Evolutionary conservation across 1,140 invertebrate species (phyloP), one percentile per base, ranked within the genome.

Genomic region (Trypoxylus dichotomus): DNA sequence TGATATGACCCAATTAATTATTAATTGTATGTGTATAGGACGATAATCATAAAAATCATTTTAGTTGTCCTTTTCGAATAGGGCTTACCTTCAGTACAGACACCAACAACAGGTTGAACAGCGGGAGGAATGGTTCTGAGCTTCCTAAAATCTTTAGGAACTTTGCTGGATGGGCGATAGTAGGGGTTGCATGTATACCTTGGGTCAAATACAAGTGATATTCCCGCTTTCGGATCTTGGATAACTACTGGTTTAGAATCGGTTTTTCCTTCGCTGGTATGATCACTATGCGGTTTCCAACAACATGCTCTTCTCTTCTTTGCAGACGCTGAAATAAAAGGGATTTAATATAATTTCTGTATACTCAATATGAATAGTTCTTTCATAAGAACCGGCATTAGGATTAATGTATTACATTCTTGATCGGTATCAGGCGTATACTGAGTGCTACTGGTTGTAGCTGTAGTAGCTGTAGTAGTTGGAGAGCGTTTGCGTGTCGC

Each of bases 71-170:
- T n/a, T n/a, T n/a, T n/a, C n/a, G n/a, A n/a, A n/a, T n/a, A n/a
- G n/a, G n/a, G 21, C 19, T 41, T 74, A 41, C 72, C 37, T 21
- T 74, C 25, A 42, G 72, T 74, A 19, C 72, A 74, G 8, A 74
- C 72, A 15, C 72, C 72, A 19, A 42, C 41, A 41, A 74, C 72
- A 37, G 72, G 72, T 42, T 74, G 72, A 1, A 74, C 72, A 42
- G 32, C 37, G 13, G 72, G 72, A 32, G 72, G 72, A n/a, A 74
- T 24, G 13, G 6, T n/a, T n/a, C 37, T 5, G 8, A 10, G 1
- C 6, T 21, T 24, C 32, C 72, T 27, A 19, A 41, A 74, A 1
- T 74, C 37, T 42, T 41, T 74, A 41, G 37, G 3, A 15, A 24
- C 27, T 74, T 6, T 74, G 21, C 15, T 21, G 24, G 24, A 24